Evolutionary conservation across 2,888 invertebrate species (phyloP).

Genomic region (Oconnorella tubifera): DNA sequence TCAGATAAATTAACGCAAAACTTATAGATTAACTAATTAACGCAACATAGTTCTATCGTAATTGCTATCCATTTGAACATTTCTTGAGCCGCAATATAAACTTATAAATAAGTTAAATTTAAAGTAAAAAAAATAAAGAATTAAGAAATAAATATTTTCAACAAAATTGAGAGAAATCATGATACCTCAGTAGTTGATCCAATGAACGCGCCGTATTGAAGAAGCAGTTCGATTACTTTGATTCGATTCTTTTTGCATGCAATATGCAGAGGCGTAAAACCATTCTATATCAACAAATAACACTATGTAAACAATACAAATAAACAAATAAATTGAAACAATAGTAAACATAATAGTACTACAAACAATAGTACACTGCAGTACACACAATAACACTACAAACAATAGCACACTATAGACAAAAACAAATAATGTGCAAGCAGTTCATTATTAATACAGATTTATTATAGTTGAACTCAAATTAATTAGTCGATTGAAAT

Average conservation of each 20-base stretch:
- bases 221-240: conserved; percentile 89
- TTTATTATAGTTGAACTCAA: neutral
- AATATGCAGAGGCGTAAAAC: conserved; percentile 97
- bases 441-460: neutral
- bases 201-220: conserved; percentile 93
- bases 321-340: too few relatives aligned
- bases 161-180: too few relatives aligned
- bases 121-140: too few relatives aligned
- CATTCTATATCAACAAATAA: conserved; percentile 63
- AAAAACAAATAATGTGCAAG: neutral
- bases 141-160: too few relatives aligned
- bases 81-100: too few relatives aligned
- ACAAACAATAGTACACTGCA: too few relatives aligned
- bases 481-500: neutral
- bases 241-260: conserved; percentile 99
- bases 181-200: conserved; percentile 70
- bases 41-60: too few relatives aligned
- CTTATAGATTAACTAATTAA: too few relatives aligned
- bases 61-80: too few relatives aligned
- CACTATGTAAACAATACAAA: neutral
- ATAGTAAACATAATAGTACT: too few relatives aligned
- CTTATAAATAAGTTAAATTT: too few relatives aligned
- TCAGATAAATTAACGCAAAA: too few relatives aligned
- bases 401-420: neutral
- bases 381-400: neutral